Percentiles rank a stretch among this genome's conserved stretches.
phyloP scores from a whole-genome alignment of 2,888 invertebrate genomes.

The Cryptocheilus praepositus region DNA sequence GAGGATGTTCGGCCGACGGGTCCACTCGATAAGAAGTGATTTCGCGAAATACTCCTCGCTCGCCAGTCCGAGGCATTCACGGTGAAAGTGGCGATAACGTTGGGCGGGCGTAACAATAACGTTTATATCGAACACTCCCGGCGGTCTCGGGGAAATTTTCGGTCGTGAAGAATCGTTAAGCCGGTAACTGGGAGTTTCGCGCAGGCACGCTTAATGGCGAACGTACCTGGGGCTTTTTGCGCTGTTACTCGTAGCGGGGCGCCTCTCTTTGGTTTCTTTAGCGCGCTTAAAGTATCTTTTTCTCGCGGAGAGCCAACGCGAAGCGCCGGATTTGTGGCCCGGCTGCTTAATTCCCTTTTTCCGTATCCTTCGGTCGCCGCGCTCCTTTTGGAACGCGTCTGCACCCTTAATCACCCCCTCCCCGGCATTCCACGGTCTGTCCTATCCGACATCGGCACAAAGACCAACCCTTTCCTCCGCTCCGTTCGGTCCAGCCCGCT shows the following conservation, averaged over 20 bases:
- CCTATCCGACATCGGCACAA: too few species aligned
- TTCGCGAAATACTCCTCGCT: not conserved
- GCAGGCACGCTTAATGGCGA: too few species aligned
- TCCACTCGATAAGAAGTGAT: constrained; percentile 19
- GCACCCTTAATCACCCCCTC: too few species aligned
- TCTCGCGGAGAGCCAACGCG: constrained; percentile 4
- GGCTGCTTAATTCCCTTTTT: constrained; percentile 48
- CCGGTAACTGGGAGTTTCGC: too few species aligned
- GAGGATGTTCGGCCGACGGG: constrained; percentile 11
- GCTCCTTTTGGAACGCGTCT: constrained; percentile 15
- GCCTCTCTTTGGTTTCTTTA: not conserved
- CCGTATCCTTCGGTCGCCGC: constrained; percentile 34
- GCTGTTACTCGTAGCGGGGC: not conserved
- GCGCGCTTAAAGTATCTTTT: not conserved
- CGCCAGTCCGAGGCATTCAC: not conserved
- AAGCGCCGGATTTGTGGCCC: constrained; percentile 42
- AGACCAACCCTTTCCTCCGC: not conserved
- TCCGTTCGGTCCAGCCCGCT: too few species aligned
- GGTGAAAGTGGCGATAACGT: not conserved
- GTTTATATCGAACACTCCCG: not conserved
- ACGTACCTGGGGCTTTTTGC: too few species aligned
- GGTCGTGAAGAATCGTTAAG: not conserved
- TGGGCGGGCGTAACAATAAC: too few species aligned
- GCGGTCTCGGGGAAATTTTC: not conserved
- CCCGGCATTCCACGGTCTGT: too few species aligned